A percentile compares a stretch with the other conserved stretches of the same genome.
Conservation (phyloP, 2,888 invertebrate species). For the Drosophila histrio region DNA sequence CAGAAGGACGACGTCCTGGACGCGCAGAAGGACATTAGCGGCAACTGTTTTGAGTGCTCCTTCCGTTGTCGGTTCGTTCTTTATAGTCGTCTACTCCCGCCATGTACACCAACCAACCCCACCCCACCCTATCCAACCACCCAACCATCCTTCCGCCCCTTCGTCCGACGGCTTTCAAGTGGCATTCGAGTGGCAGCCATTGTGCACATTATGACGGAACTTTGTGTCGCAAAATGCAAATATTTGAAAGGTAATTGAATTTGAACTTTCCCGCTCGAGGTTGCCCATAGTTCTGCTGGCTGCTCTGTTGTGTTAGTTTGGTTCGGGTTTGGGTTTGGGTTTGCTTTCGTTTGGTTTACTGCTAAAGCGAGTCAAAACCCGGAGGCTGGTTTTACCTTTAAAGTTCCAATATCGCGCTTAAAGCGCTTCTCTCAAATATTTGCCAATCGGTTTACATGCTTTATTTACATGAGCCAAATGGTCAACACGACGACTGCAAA, state of each 20-base stretch:
- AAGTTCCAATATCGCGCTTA: slow-evolving; percentile 60
- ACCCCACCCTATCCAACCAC: neutral
- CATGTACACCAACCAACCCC: neutral
- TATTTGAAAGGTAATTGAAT: slow-evolving; percentile 81
- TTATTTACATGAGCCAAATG: slow-evolving; percentile 74
- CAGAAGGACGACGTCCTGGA: slow-evolving; percentile 62
- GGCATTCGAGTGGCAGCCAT: slow-evolving; percentile 81
- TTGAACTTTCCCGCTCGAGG: slow-evolving; percentile 75
- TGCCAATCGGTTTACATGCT: slow-evolving; percentile 73
- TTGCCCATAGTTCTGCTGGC: slow-evolving; percentile 49
- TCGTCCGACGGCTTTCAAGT: slow-evolving; percentile 64
- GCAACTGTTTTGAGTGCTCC: slow-evolving; percentile 80
- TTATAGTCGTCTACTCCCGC: slow-evolving; percentile 55
- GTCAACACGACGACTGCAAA: slow-evolving; percentile 65
- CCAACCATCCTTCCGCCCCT: neutral
- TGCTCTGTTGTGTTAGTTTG: slow-evolving; percentile 28
- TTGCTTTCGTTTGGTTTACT: slow-evolving; percentile 11
- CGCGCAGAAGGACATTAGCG: slow-evolving; percentile 71
- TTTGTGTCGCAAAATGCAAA: slow-evolving; percentile 81
- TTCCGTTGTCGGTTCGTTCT: slow-evolving; percentile 75
- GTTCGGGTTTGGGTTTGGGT: slow-evolving; percentile 21
- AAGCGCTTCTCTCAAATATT: slow-evolving; percentile 68
- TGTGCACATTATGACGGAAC: slow-evolving; percentile 81
- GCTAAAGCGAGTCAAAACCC: neutral
- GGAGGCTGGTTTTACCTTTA: slow-evolving; percentile 30